Base-by-base conservation (phyloP, 1,140 invertebrate species). In the Samia ricini region DNA sequence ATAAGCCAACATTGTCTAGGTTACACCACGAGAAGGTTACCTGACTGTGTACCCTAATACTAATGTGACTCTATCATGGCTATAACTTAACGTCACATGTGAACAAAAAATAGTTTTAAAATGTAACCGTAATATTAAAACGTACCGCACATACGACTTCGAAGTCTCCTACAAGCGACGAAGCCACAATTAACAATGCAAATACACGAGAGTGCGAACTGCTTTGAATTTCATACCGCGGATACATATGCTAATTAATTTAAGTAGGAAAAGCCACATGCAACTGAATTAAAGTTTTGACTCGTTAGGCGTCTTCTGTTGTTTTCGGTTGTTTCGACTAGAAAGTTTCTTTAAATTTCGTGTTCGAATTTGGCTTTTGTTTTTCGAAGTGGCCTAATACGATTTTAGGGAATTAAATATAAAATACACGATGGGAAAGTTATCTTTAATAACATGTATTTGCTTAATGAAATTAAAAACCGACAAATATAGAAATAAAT, bases 141-240 rank as follows among this genome's bases (percentile, higher is more conserved):
- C 33, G 33, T 10, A 42, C 0, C 33, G 33, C n/a, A 4, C 12
- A 42, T 42, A n/a, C 55, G 62, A 64, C 64, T 63, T 52, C 51
- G 29, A 72, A 75, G 67, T 70, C 68, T 52, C 54, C 42, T 4
- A 33, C 51, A 36, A 57, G 36, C 61, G 60, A 55, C 52, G 67
- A 66, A 77, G 66, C 74, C 76, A 79, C 79, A 81, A 85, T 85
- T 85, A 85, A 83, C 83, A 82, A 83, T 83, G 81, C 81, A 79
- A 83, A 85, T 85, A 64, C 62, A 66, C 68, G 58, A 71, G 64
- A 64, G 68, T 54, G 72, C 73, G 77, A 72, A 71, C 77, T 74
- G 73, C 72, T 83, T 78, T 77, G 80, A 78, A 83, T 86, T 84
- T 85, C 83, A 83, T 83, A 83, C 76, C 42, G 55, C 59, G 75